Evolutionary conservation across 1,140 invertebrate genomes (phyloP), one percentile per base, ranked within the genome.

Genomic region (Aphidius gifuensis): DNA sequence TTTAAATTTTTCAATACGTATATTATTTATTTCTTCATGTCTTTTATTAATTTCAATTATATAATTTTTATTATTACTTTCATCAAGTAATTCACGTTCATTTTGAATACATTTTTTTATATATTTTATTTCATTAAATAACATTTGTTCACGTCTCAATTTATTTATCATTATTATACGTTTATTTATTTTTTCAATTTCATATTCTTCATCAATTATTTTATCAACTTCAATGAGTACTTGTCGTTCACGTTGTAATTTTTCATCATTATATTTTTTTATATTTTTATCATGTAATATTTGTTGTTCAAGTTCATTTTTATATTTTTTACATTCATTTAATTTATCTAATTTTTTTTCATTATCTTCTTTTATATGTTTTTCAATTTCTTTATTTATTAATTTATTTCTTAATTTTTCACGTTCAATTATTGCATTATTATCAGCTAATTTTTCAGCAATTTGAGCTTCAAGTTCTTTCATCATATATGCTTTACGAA

Each of bases 381-480:
- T 23, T 60, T 60, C 39, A 23, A 67, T 40, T 9, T 60, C 39
- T 7, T 60, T 46, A 23, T 54, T 49, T 5, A 47, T 57, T 45
- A 65, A 7, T 23, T 72, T 61, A 3, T 45, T 48, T 0, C 47
- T 61, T 42, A 65, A 58, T 55, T 67, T 67, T 6, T 68, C 64
- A 23, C 64, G 68, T 5, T 69, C 21, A 8, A 66, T 56, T 8
- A 68, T 62, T 8, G 64, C 59, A 60, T 69, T 48, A 23, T 56
- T 58, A n/a, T 68, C 58, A 0, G 70, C 64, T 43, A 69, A 51
- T 45, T 63, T 71, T 44, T 74, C 71, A 4, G 68, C 55, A 0
- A 79, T 46, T 49, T 78, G 76, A 3, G 67, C 70, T 38, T 67
- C 44, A 43, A 77, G 58, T 5, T 64, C 66, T 45, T 77, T 78